Evolutionary conservation across 2,113 vertebrate species (phyloP).

Genomic region (Tragelaphus buxtoni): DNA sequence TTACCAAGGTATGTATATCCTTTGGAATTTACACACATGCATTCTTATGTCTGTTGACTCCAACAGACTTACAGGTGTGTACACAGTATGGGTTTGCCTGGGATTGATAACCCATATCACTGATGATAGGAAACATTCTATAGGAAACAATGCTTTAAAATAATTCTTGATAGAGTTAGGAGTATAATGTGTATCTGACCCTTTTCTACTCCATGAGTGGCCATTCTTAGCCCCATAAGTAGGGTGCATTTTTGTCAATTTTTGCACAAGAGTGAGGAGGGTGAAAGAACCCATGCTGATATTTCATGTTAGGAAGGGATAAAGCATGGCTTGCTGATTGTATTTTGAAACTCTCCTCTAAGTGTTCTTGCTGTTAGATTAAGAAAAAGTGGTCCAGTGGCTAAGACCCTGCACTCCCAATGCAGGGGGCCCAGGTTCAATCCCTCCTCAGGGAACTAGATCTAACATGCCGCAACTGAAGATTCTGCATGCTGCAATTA

Average conservation of each 20-base stretch:
- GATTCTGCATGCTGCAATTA: background rate
- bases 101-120: background rate
- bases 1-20: background rate
- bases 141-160: background rate
- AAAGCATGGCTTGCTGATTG: background rate
- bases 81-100: background rate
- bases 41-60: background rate
- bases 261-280: background rate
- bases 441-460: background rate
- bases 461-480: background rate
- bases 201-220: background rate
- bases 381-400: background rate
- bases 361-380: background rate
- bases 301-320: background rate
- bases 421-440: background rate
- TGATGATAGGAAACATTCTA: background rate
- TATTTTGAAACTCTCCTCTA: background rate
- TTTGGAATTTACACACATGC: background rate
- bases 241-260: background rate
- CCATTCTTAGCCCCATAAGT: background rate
- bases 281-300: background rate
- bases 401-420: background rate
- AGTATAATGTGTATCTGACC: background rate
- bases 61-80: background rate
- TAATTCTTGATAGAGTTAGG: background rate